Base-by-base conservation (phyloP, 1,140 invertebrate species). In the Pachypsylla venusta region DNA sequence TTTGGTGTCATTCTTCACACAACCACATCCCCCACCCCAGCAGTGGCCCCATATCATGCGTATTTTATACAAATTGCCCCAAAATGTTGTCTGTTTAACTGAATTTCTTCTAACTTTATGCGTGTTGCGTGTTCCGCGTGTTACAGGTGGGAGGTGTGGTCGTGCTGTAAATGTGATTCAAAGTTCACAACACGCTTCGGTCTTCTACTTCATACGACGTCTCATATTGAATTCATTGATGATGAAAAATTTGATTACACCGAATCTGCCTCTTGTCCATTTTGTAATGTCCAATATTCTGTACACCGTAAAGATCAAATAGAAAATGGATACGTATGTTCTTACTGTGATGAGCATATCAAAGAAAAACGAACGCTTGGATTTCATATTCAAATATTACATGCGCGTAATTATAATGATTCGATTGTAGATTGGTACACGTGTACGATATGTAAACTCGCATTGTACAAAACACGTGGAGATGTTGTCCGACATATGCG, bases 111-210 rank as follows among this genome's bases (percentile, higher is more conserved):
- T n/a, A n/a, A n/a, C n/a, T n/a, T n/a, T n/a, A n/a, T n/a, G n/a
- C n/a, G n/a, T n/a, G n/a, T n/a, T n/a, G n/a, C n/a, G n/a, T n/a
- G n/a, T n/a, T n/a, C 22, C n/a, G 16, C 42, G 42, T 48, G 42
- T 48, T 48, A 22, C 42, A 48, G 42, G 42, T 48, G 42, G 16
- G 42, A 48, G 42, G 42, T 48, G 42, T 48, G 42, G 42, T n/a
- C 42, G 22, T 48, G 42, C 22, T 48, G 42, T 48, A 48, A n/a
- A 48, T 48, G 42, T 48, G 42, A 48, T n/a, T 3, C 7, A 10
- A 48, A 3, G n/a, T 48, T 48, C 42, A 19, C 42, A n/a, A 19
- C 42, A 48, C 42, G 22, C 7, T 48, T 22, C 3, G 42, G 42
- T 48, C 42, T 48, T 22, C 7, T n/a, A n/a, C 5, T 22, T 5